Evolutionary conservation across 2,797 vertebrate genomes (phyloP).

Genomic region (Muscicapa comitata): DNA sequence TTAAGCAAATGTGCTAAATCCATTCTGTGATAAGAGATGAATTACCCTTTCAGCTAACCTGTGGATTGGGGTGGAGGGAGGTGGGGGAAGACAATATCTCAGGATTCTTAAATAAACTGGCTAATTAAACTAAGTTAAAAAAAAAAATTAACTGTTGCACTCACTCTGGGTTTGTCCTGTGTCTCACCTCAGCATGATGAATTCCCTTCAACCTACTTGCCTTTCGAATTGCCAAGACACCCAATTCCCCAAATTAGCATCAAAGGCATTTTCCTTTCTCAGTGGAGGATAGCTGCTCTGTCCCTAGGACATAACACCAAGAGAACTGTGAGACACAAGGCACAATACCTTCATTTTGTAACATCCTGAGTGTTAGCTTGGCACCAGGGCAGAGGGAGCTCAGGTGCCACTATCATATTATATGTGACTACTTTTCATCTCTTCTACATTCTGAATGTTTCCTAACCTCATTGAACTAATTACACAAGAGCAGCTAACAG

Average conservation of each 20-base stretch:
- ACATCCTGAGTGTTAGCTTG: not conserved
- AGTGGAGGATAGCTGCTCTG: not conserved
- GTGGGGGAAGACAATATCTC: not conserved
- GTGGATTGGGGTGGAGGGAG: not conserved
- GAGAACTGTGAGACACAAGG: not conserved
- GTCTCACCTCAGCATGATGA: not conserved
- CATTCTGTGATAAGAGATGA: not conserved
- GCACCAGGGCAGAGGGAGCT: not conserved
- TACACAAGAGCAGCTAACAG: slow-evolving; percentile 10
- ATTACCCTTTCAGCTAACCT: not conserved
- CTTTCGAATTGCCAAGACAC: not conserved
- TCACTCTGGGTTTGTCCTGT: not conserved
- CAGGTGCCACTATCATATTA: not conserved
- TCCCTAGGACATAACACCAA: not conserved
- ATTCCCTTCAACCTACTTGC: not conserved
- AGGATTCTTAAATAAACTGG: not conserved
- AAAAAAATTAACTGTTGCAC: not conserved
- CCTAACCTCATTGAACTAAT: slow-evolving; percentile 35
- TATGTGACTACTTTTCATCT: not conserved
- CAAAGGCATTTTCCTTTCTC: not conserved
- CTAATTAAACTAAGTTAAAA: not conserved
- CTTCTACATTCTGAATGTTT: not conserved
- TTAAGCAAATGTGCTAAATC: not conserved
- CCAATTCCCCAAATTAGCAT: not conserved
- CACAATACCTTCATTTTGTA: not conserved